These are phyloP conservation scores for Drosophila rhopaloa DNA, from an alignment of 1,140 invertebrate species.

Conservation along the genomic window DNA sequence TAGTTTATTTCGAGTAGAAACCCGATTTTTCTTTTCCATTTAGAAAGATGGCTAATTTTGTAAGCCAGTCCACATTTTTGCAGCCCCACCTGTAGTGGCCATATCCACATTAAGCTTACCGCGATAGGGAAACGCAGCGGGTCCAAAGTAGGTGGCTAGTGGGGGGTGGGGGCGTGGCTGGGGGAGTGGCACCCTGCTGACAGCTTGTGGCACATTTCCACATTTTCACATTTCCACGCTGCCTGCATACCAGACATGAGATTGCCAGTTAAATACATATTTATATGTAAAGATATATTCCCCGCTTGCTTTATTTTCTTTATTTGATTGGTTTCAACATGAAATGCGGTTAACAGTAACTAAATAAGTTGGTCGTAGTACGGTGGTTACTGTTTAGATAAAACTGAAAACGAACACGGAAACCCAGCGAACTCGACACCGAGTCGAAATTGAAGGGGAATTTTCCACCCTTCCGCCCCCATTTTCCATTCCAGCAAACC, in stretches of 20 bases:
- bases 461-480: background rate
- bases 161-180: background rate
- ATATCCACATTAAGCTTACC: conserved; percentile 5
- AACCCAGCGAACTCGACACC: background rate
- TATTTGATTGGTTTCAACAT: conserved; percentile 17
- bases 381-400: background rate
- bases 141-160: background rate
- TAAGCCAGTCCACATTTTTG: background rate
- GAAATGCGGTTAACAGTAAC: conserved; percentile 5
- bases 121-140: conserved; percentile 1
- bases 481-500: too few relatives aligned
- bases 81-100: background rate
- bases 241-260: conserved; percentile 6
- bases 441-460: background rate
- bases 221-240: background rate
- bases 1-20: too few relatives aligned
- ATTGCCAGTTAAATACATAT: conserved; percentile 13
- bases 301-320: background rate
- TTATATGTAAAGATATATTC: background rate
- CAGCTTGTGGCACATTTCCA: conserved; percentile 32
- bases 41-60: too few relatives aligned
- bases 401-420: background rate
- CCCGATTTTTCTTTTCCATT: too few relatives aligned
- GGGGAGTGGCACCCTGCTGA: conserved; percentile 19
- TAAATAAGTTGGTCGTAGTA: background rate